Evolutionary conservation across 2,113 vertebrate genomes (phyloP).

Genomic region (Cacatua alba): DNA sequence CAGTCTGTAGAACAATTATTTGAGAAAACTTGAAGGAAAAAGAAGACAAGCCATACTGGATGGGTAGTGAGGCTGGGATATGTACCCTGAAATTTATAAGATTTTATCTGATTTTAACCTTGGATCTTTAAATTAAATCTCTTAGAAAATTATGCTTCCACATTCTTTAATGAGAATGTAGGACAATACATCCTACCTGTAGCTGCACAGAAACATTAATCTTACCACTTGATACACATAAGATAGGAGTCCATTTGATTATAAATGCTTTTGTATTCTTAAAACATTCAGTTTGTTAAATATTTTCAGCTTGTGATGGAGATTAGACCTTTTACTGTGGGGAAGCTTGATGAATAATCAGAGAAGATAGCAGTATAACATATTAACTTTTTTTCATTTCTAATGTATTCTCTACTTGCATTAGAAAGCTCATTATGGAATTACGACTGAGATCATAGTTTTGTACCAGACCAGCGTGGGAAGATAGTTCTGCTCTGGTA

Average conservation of each 20-base stretch:
- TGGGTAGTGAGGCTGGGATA: neutral
- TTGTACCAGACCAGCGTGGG: neutral
- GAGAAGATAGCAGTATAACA: neutral
- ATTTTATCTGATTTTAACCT: neutral
- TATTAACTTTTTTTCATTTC: neutral
- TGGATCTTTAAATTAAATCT: neutral
- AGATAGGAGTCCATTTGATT: neutral
- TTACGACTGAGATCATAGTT: neutral
- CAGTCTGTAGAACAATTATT: neutral
- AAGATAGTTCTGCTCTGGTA: neutral
- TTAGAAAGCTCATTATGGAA: neutral
- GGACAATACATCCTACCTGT: neutral
- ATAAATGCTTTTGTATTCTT: neutral
- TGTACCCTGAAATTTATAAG: neutral
- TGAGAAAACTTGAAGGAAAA: neutral
- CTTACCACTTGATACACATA: accelerated
- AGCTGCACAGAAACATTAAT: neutral
- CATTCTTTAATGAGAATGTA: neutral
- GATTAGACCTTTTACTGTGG: neutral
- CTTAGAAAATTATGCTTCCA: neutral
- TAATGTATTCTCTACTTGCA: neutral
- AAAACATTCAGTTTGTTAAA: neutral
- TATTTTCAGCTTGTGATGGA: neutral
- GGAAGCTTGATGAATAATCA: neutral
- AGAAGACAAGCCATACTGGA: neutral